Percentiles rank a stretch among this genome's conserved stretches.
Conservation (phyloP, 2,797 vertebrate genomes). For the Odontamblyopus rebecca region DNA sequence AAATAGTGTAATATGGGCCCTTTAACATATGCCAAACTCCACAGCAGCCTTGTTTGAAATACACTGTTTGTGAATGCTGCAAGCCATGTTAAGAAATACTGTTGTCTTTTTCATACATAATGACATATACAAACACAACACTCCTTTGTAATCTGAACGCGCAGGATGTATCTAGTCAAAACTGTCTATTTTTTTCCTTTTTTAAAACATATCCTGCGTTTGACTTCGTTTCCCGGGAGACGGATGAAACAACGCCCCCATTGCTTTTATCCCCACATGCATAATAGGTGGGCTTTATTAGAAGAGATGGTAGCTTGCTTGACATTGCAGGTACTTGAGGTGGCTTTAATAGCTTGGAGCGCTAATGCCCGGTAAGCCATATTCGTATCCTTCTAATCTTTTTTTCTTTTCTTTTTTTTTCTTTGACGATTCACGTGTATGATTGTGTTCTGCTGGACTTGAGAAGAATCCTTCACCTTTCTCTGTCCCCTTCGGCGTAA, state of each 20-base stretch:
- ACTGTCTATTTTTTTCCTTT: conserved; percentile 22
- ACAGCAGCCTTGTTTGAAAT: not conserved
- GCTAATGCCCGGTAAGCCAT: conserved; percentile 65
- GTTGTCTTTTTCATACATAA: not conserved
- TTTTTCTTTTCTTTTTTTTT: conserved; percentile 72
- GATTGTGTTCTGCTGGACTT: conserved; percentile 42
- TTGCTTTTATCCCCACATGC: conserved; percentile 48
- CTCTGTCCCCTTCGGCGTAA: conserved; percentile 9
- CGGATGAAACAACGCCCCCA: conserved; percentile 17
- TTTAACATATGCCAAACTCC: too few relatives aligned
- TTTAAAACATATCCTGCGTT: conserved; percentile 21
- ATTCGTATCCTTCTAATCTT: conserved; percentile 62
- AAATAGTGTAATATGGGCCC: too few relatives aligned
- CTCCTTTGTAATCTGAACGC: conserved; percentile 35
- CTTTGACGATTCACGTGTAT: conserved; percentile 57
- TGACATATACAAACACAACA: conserved; percentile 18
- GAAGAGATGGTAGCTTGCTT: conserved; percentile 44
- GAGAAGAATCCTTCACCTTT: conserved; percentile 19
- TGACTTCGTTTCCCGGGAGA: conserved; percentile 28
- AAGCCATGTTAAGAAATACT: not conserved
- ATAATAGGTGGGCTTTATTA: conserved; percentile 55
- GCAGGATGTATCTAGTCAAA: conserved; percentile 41
- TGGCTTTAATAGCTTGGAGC: conserved; percentile 48
- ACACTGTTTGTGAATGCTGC: not conserved
- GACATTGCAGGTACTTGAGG: conserved; percentile 66